Evolutionary conservation across 1,140 invertebrate species (phyloP).

Genomic region (Drosophila varians): DNA sequence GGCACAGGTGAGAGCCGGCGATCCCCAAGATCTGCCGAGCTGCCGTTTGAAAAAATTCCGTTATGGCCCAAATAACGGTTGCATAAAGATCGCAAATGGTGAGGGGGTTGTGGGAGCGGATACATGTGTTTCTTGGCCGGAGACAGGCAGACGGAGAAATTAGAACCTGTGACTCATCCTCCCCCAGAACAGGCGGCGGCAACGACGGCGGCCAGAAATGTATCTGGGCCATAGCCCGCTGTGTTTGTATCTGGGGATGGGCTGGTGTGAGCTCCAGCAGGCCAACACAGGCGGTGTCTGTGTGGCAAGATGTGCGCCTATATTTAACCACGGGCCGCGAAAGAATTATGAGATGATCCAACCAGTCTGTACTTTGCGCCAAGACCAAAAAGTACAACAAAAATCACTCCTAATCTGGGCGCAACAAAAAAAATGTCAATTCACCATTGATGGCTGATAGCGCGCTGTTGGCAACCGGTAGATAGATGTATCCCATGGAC

Average conservation of each 20-base stretch:
- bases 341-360: constrained; percentile 23
- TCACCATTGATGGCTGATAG: background rate
- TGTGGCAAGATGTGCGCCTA: constrained; percentile 37
- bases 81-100: constrained; percentile 15
- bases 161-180: constrained; percentile 49
- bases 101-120: background rate
- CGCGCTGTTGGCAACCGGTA: constrained; percentile 10
- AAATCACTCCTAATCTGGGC: constrained; percentile 10
- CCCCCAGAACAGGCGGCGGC: constrained; percentile 15
- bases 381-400: background rate
- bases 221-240: constrained; percentile 30
- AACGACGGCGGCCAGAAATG: too few species aligned
- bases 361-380: background rate
- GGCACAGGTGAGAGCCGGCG: constrained; percentile 9
- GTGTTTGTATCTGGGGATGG: constrained; percentile 11
- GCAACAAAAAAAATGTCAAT: background rate
- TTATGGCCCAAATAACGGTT: constrained; percentile 35
- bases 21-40: background rate
- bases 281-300: constrained; percentile 22
- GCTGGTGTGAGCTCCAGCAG: constrained; percentile 35
- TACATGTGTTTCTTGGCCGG: constrained; percentile 37
- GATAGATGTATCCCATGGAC: background rate
- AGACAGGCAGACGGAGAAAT: constrained; percentile 35
- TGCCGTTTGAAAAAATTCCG: constrained; percentile 21
- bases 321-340: constrained; percentile 29